Evolutionary conservation across 37 sponge, comb jelly and placozoan genomes (phyloP), one percentile per base, ranked within the genome.

Genomic region (Chondrilla cf. caribensis): DNA sequence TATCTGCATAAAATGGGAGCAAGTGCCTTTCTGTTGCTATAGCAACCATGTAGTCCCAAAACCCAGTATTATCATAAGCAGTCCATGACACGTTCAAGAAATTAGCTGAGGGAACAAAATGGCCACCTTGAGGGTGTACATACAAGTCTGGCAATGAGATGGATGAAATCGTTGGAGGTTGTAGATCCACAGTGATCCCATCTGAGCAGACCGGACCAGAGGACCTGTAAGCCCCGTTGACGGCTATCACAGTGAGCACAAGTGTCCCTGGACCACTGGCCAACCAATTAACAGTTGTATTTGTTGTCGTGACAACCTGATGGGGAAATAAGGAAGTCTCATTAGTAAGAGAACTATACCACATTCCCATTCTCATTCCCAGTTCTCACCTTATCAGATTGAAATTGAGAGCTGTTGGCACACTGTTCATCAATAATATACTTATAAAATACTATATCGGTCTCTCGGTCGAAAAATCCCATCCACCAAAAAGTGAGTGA

Each of bases 391-490:
- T 47, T 11, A 47, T 47, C 51, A 47, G 51, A 47, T 47, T 47
- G 51, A 11, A 93, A 93, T 6, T 25, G 18, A 18, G 41, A 40
- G 2, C 18, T 41, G 41, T 83, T 81, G 0, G 51, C 62, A 73
- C 95, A 94, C 3, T 66, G 31, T 2, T 33, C 33, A 9, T 44
- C 82, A 41, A 91, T 58, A 11, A 59, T 51, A 70, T 88, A 91
- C 72, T 86, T 89, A 60, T 91, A 94, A 29, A 84, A 86, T 5
- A 47, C 2, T 19, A 94, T 47, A 71, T 65, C 84, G 7, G 89
- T 88, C 43, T 94, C 95, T 5, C 85, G 78, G 41, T 94, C 95
- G 83, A 94, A 88, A 71, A 91, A 94, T 6, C 92, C 95, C 15
- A 62, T 77, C 95, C 95, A 94, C 68, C 85, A 83, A 32, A 66